These are phyloP conservation scores for Porphyrio hochstetteri DNA, from an alignment of 2,113 vertebrate genomes.

Conservation along the genomic window DNA sequence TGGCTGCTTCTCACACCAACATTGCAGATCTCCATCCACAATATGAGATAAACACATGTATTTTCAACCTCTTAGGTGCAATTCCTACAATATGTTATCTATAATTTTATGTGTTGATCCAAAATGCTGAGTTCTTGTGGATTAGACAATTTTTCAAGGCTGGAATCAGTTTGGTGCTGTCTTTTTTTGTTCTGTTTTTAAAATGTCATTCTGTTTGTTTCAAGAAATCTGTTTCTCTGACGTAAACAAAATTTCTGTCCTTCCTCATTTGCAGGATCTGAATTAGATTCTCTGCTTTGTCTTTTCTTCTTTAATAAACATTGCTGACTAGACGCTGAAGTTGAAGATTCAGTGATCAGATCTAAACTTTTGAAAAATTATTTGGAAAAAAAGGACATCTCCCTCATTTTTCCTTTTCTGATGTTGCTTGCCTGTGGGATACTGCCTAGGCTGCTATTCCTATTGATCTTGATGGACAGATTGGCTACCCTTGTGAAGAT, in stretches of 20 bases:
- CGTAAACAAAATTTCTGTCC: not conserved
- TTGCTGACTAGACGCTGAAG: not conserved
- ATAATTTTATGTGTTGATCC: not conserved
- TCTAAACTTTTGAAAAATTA: not conserved
- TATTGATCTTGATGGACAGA: not conserved
- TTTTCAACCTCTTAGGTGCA: too few relatives aligned
- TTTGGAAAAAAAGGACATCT: not conserved
- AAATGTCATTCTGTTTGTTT: not conserved
- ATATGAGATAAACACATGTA: too few relatives aligned
- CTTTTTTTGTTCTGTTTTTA: not conserved
- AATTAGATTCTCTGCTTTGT: not conserved
- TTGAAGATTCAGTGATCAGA: not conserved
- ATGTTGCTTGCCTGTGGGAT: not conserved
- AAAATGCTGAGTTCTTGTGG: not conserved
- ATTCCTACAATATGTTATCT: not conserved
- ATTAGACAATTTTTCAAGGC: not conserved
- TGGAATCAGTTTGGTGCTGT: not conserved
- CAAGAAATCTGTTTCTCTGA: not conserved
- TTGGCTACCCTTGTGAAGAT: not conserved
- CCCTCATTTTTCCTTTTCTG: not conserved
- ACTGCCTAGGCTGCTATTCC: not conserved
- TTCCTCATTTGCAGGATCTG: not conserved
- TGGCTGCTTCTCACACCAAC: too few relatives aligned
- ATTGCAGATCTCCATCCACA: too few relatives aligned
- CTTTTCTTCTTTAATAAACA: not conserved